Evolutionary conservation across 1,140 invertebrate species (phyloP).

Genomic region (Achroia grisella): DNA sequence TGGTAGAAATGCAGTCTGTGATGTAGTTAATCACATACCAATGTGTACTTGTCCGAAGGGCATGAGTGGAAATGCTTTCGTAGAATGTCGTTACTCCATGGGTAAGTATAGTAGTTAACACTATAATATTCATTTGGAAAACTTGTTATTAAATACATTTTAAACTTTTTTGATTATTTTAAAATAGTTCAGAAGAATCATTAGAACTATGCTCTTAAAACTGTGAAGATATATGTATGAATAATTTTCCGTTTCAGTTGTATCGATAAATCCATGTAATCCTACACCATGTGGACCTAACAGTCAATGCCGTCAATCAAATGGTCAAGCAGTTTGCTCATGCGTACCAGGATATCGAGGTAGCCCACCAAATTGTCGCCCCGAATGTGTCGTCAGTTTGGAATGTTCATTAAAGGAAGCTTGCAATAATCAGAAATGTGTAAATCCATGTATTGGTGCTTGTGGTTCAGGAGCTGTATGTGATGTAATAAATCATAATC

Average conservation of each 20-base stretch:
- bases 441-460: slow-evolving; percentile 81
- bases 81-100: slow-evolving; percentile 74
- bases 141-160: background rate
- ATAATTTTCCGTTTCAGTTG: slow-evolving; percentile 26
- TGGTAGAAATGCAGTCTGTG: slow-evolving; percentile 81
- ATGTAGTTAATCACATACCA: slow-evolving; percentile 86
- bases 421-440: slow-evolving; percentile 82
- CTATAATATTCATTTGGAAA: background rate
- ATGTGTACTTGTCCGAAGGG: slow-evolving; percentile 80
- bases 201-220: too few species aligned
- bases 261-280: slow-evolving; percentile 73
- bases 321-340: slow-evolving; percentile 76
- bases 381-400: slow-evolving; percentile 78
- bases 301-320: slow-evolving; percentile 76
- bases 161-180: background rate
- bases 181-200: too few species aligned
- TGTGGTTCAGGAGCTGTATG: slow-evolving; percentile 86
- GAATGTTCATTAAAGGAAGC: slow-evolving; percentile 79
- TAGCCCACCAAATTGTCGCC: slow-evolving; percentile 77
- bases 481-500: slow-evolving; percentile 85
- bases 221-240: background rate
- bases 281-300: slow-evolving; percentile 80
- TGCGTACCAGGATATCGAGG: slow-evolving; percentile 75
- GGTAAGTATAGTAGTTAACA: slow-evolving; percentile 41
- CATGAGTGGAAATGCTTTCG: slow-evolving; percentile 86